Base-by-base conservation (phyloP, 1,140 invertebrate genomes). In the Homarus americanus region DNA sequence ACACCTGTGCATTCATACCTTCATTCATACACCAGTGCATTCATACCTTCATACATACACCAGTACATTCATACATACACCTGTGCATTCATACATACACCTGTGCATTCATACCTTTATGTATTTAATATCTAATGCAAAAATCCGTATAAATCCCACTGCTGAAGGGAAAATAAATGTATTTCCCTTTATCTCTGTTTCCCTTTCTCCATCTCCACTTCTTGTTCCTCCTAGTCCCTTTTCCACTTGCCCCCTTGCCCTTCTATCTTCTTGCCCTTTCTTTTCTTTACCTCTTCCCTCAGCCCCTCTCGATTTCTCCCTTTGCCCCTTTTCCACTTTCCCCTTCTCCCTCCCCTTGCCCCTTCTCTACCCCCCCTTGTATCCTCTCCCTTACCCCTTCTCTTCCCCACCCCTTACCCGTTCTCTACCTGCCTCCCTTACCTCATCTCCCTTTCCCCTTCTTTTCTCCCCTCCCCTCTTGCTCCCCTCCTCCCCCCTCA, bases 381-480 rank as follows among this genome's bases (percentile, higher is more conserved):
- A n/a, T n/a, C n/a, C n/a, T n/a, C 75, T 49, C 36, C 40, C 76
- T 40, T 38, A 28, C 34, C 20, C 28, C 58, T 44, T 9, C 63
- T 24, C 34, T 36, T 87, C 75, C 41, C 72, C 41, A 63, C 44
- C 40, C 49, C 44, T 38, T 41, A 40, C 63, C 32, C 78, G 28
- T 75, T 49, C 85, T 66, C 34, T 38, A n/a, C 38, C 38, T 10
- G 28, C 58, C 28, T 76, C 44, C 38, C 36, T 28, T 41, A 28
- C 83, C n/a, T 32, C 44, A 15, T 88, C 40, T 34, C 86, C 58
- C 78, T n/a, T 53, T 49, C 79, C 69, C 4, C 32, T 63, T 40
- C 79, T 41, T 66, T 34, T 78, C 78, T n/a, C 76, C 66, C 79
- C 69, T 7, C 32, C 78, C 63, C 79, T 41, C 78, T 34, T 69